Conservation (phyloP, 2,113 vertebrate genomes). For the Pseudorhombus dupliciocellatus region DNA sequence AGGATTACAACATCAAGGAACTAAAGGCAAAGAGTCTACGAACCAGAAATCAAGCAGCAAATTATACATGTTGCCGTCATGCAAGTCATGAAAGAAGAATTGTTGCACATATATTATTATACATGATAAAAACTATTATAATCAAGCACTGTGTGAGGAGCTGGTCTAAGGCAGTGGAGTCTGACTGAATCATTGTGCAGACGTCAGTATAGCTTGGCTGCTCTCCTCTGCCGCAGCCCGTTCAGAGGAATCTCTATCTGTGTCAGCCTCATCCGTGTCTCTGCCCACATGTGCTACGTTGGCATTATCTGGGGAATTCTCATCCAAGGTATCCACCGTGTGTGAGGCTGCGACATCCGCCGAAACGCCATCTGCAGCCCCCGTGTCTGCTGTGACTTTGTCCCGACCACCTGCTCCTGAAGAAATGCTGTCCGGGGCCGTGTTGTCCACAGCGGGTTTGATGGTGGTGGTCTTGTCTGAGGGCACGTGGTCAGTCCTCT, state of each 20-base stretch:
- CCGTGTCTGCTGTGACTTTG: background rate
- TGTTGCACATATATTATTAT: constrained; percentile 80
- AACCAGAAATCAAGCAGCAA: constrained; percentile 81
- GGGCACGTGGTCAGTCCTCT: constrained; percentile 80
- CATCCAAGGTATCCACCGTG: background rate
- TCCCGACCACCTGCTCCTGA: constrained; percentile 41
- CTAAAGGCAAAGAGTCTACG: constrained; percentile 76
- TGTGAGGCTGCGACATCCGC: constrained; percentile 23
- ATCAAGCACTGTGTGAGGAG: constrained; percentile 76
- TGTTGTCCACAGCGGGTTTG: constrained; percentile 2
- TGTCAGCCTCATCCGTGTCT: constrained; percentile 19
- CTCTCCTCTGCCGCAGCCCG: constrained; percentile 43
- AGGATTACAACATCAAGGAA: constrained; percentile 74
- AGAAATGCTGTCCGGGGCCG: constrained; percentile 21
- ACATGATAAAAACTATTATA: constrained; percentile 76
- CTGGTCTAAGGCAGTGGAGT: constrained; percentile 58
- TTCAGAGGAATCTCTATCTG: constrained; percentile 37
- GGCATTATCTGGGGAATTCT: constrained; percentile 1
- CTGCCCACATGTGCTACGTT: constrained; percentile 14
- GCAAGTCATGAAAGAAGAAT: constrained; percentile 73
- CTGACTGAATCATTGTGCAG: constrained; percentile 72
- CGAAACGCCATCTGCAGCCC: background rate
- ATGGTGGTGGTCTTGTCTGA: constrained; percentile 26
- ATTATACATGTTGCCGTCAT: constrained; percentile 84
- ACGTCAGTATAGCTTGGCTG: constrained; percentile 81